Conservation (phyloP, 1,140 invertebrate species). For the Tribolium madens region DNA sequence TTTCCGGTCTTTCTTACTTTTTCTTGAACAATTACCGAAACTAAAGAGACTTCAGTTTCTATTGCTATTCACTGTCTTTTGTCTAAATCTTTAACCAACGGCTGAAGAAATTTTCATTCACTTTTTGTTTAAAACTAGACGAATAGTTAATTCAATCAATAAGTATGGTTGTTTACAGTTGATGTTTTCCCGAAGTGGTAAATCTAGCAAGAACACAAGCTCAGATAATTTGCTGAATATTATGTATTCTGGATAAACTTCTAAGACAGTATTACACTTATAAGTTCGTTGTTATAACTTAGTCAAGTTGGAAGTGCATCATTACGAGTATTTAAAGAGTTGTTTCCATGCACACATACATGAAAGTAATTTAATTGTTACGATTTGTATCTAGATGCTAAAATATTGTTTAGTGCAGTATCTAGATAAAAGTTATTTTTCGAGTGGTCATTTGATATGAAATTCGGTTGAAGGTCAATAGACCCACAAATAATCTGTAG, state of each 20-base stretch:
- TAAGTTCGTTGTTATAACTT: slow-evolving; percentile 25
- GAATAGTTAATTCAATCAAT: slow-evolving; percentile 2
- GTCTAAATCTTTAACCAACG: neutral
- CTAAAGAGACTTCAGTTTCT: slow-evolving; percentile 10
- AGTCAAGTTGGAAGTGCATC: slow-evolving; percentile 21
- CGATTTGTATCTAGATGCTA: slow-evolving; percentile 5
- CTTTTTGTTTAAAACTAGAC: neutral
- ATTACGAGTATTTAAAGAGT: slow-evolving; percentile 12
- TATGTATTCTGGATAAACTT: slow-evolving; percentile 19
- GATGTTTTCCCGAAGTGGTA: neutral
- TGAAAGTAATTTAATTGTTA: neutral
- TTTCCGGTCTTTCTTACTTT: neutral
- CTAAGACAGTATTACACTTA: slow-evolving; percentile 11
- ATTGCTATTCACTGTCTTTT: no score
- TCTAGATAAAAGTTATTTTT: neutral
- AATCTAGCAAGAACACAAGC: neutral
- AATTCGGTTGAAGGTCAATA: neutral
- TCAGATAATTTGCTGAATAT: neutral
- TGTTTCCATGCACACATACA: neutral
- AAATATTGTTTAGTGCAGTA: slow-evolving; percentile 11
- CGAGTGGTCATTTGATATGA: neutral
- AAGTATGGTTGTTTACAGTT: neutral
- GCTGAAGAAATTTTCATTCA: neutral
- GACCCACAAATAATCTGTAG: neutral
- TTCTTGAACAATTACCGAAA: neutral